phyloP scores from a whole-genome alignment of 2,113 vertebrate genomes.

The Vidua chalybeata region DNA sequence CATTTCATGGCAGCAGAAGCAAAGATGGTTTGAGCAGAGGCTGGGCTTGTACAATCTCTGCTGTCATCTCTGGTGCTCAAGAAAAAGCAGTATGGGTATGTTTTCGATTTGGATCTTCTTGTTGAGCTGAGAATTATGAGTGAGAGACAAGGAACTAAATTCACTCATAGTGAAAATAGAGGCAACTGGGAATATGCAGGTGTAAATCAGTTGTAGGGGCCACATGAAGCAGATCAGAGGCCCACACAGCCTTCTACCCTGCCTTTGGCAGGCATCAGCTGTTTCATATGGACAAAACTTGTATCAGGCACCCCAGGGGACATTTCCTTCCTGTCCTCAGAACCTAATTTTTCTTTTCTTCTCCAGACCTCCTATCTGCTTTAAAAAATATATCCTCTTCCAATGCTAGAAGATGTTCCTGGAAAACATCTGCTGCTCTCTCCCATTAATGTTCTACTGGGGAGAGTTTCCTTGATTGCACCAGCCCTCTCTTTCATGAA shows the following conservation, averaged over 20 bases:
- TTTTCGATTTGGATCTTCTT: neutral
- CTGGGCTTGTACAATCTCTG: neutral
- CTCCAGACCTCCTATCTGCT: neutral
- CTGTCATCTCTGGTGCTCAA: neutral
- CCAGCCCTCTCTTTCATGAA: neutral
- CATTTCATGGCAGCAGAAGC: neutral
- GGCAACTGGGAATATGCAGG: neutral
- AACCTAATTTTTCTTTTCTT: neutral
- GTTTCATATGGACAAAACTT: neutral
- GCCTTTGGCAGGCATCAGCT: neutral
- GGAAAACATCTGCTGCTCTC: neutral
- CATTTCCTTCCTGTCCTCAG: slow-evolving; percentile 4
- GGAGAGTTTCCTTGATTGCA: neutral
- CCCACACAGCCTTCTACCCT: neutral
- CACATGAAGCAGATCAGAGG: neutral
- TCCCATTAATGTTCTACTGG: neutral
- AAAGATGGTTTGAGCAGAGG: neutral
- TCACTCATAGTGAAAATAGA: neutral
- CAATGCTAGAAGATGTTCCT: neutral
- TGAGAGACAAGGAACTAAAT: neutral
- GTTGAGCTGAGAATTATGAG: neutral
- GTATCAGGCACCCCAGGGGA: neutral
- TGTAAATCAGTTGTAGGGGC: neutral
- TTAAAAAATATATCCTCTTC: neutral
- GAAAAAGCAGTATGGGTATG: neutral